Percentiles rank a stretch among this genome's conserved stretches.
phyloP scores from a whole-genome alignment of 2,113 vertebrate genomes.

The Garra rufa region DNA sequence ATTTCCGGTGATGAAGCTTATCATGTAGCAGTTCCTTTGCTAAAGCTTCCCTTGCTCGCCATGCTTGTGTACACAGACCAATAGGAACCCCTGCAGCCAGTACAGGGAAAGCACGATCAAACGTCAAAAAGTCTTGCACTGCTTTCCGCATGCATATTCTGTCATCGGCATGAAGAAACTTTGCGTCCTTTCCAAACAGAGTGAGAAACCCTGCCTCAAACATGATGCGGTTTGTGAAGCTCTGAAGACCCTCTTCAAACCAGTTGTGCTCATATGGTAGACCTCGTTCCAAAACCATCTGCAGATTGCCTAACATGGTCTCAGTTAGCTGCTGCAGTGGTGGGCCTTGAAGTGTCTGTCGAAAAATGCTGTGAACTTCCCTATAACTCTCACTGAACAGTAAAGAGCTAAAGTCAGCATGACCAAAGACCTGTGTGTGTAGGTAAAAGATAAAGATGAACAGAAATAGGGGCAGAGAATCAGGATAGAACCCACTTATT shows the following conservation, averaged over 20 bases:
- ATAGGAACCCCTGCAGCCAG: conserved; percentile 64
- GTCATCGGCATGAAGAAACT: background rate
- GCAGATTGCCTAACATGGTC: conserved; percentile 63
- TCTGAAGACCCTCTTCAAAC: conserved; percentile 60
- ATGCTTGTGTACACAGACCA: conserved; percentile 47
- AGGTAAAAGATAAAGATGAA: background rate
- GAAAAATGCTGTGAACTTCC: conserved; percentile 62
- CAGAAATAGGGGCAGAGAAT: background rate
- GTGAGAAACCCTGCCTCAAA: conserved; percentile 68
- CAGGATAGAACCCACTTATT: background rate
- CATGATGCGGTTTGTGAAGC: conserved; percentile 64
- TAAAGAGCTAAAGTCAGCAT: conserved; percentile 59
- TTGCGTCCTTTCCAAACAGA: conserved; percentile 61
- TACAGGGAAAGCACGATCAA: conserved; percentile 62
- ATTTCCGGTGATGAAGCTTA: conserved; percentile 52
- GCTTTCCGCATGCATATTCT: conserved; percentile 46
- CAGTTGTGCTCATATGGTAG: conserved; percentile 31
- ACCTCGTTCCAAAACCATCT: conserved; percentile 50
- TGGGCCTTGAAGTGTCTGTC: conserved; percentile 62
- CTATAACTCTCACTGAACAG: conserved; percentile 47
- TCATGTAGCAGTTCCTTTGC: conserved; percentile 54
- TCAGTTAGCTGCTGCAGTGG: conserved; percentile 52
- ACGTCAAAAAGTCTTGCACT: conserved; percentile 58
- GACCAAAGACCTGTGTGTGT: conserved; percentile 61
- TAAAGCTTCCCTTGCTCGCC: conserved; percentile 60